Conservation (phyloP, 2,888 invertebrate genomes). For the Mythimna impura region DNA sequence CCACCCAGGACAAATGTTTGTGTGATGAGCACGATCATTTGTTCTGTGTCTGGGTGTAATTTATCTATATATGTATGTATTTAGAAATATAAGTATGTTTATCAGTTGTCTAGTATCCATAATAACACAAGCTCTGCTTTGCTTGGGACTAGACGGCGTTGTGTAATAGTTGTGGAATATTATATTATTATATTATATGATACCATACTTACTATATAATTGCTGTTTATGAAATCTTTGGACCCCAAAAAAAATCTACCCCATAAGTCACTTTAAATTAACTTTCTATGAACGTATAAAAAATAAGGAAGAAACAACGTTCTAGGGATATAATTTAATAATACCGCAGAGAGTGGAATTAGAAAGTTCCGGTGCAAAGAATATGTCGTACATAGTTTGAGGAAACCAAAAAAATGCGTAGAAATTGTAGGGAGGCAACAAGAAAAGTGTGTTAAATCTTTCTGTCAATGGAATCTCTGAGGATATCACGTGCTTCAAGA, state of each 20-base stretch:
- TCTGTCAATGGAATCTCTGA: slow-evolving; percentile 30
- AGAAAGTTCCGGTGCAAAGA: background rate
- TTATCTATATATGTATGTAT: no score
- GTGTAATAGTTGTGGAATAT: no score
- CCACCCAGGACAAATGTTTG: no score
- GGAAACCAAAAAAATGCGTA: slow-evolving; percentile 24
- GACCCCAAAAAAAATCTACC: background rate
- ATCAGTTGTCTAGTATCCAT: no score
- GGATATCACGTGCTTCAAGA: slow-evolving; percentile 6
- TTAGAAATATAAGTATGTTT: no score
- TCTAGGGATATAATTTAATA: background rate
- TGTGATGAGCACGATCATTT: no score
- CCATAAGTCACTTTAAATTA: background rate
- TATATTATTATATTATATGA: no score
- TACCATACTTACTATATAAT: no score
- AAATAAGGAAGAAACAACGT: background rate
- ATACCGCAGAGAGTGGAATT: background rate
- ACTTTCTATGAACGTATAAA: background rate
- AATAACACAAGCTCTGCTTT: no score
- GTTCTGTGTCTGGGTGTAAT: no score
- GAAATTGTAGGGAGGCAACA: slow-evolving; percentile 24
- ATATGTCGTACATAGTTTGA: background rate
- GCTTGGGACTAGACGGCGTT: no score
- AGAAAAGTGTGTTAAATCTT: slow-evolving; percentile 41
- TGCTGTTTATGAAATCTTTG: background rate